Base-by-base conservation (phyloP, 1,140 invertebrate genomes). In the Argopecten irradians region DNA sequence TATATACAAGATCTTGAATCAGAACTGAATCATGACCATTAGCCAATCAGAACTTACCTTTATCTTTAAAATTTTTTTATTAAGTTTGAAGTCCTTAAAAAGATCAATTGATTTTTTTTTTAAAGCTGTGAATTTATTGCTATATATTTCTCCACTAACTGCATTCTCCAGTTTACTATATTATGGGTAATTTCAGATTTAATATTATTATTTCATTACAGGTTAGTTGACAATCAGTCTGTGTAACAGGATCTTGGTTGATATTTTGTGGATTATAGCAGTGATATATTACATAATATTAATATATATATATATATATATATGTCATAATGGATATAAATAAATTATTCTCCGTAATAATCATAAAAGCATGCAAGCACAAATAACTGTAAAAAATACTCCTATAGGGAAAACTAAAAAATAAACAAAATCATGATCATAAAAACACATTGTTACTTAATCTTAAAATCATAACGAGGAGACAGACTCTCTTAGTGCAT, bases 241-340 rank as follows among this genome's bases (percentile, higher is more conserved):
- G n/a, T 71, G 55, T 71, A 16, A n/a, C 5, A n/a, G 55, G 55
- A 71, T 71, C 55, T 71, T 28, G 55, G 55, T 28, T 71, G 55
- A 71, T 71, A 71, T 71, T 28, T 28, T n/a, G 22, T 71, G 55
- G 55, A 71, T 71, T 71, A 71, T 71, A 71, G 28, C 55, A 28
- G 55, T 71, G 55, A 71, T 16, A 46, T 71, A 71, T 71, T 71
- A 71, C n/a, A n/a, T 71, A 71, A 71, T 71, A 71, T 71, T 71
- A 28, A 71, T 71, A n/a, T 8, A 28, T 71, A 71, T 11, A 71
- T 28, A 5, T 71, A 71, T 71, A n/a, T 8, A 28, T 71, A 71
- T 11, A 71, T 28, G 1, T 71, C 8, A 3, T n/a, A 71, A 71
- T 19, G 8, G 13, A 71, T 71, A 71, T 28, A 71, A 55, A n/a